phyloP scores from a whole-genome alignment of 2,888 invertebrate species.

The Byasa hedistus region DNA sequence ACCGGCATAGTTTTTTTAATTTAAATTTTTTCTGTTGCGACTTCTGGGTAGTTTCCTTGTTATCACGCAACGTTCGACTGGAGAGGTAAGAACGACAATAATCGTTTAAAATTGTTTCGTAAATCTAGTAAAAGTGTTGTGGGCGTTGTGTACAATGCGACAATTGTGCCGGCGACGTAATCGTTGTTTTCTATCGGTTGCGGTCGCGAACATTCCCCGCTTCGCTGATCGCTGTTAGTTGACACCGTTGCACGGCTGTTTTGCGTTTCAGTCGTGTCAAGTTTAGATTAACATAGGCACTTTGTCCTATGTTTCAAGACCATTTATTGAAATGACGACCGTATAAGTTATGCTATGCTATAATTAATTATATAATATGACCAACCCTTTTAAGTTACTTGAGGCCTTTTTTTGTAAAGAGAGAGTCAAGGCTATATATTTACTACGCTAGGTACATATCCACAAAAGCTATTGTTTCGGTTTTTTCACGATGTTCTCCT shows the following conservation, averaged over 20 bases:
- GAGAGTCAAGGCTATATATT: too few species aligned
- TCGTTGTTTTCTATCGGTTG: slow-evolving; percentile 76
- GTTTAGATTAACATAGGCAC: slow-evolving; percentile 29
- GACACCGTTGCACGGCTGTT: slow-evolving; percentile 47
- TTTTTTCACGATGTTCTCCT: too few species aligned
- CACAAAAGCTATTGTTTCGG: too few species aligned
- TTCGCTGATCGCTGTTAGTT: slow-evolving; percentile 55
- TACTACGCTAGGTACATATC: too few species aligned
- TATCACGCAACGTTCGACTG: slow-evolving; percentile 60
- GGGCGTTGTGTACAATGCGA: slow-evolving; percentile 69
- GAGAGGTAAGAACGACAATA: slow-evolving; percentile 54
- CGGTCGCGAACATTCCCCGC: slow-evolving; percentile 72
- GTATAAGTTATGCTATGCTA: not conserved
- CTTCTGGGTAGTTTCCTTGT: slow-evolving; percentile 50
- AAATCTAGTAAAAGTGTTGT: slow-evolving; percentile 74
- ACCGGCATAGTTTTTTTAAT: slow-evolving; percentile 17
- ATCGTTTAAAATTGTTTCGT: slow-evolving; percentile 65
- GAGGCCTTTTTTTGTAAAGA: too few species aligned
- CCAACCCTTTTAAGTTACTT: not conserved
- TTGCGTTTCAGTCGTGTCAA: slow-evolving; percentile 33
- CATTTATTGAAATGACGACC: not conserved
- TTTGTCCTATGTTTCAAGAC: not conserved
- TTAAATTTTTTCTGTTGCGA: slow-evolving; percentile 32
- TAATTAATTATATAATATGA: not conserved
- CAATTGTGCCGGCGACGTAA: slow-evolving; percentile 68